phyloP scores from a whole-genome alignment of 2,797 vertebrate genomes.

The Jordanella pulchra region DNA sequence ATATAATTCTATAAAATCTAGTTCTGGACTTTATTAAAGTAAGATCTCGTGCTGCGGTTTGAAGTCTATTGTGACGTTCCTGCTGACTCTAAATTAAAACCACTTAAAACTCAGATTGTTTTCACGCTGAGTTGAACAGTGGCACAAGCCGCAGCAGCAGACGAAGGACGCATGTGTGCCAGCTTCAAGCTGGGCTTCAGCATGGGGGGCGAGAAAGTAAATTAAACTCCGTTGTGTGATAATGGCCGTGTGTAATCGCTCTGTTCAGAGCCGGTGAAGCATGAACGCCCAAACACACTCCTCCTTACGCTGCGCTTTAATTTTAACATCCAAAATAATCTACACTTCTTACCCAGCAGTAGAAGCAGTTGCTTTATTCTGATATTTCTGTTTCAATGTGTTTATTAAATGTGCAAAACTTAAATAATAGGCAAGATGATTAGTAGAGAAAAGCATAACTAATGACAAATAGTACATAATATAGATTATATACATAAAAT shows the following conservation, averaged over 20 bases:
- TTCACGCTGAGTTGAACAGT: slow-evolving; percentile 43
- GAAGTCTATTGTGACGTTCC: no score
- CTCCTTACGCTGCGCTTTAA: slow-evolving; percentile 25
- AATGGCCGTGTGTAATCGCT: slow-evolving; percentile 77
- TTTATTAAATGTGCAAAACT: not conserved
- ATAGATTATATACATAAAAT: slow-evolving; percentile 35
- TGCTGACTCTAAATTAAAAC: slow-evolving; percentile 2
- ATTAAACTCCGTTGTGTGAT: slow-evolving; percentile 77
- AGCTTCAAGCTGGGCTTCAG: slow-evolving; percentile 62
- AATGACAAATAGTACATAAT: not conserved
- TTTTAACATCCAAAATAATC: slow-evolving; percentile 20
- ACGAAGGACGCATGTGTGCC: slow-evolving; percentile 66
- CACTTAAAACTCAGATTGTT: no score
- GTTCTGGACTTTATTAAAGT: not conserved
- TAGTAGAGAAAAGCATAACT: not conserved
- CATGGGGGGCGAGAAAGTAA: slow-evolving; percentile 54
- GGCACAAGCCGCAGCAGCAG: slow-evolving; percentile 67
- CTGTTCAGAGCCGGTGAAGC: slow-evolving; percentile 72
- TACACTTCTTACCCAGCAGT: not conserved
- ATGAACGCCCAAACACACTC: slow-evolving; percentile 66
- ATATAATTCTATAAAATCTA: not conserved
- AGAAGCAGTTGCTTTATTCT: not conserved
- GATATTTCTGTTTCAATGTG: not conserved
- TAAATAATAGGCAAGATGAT: not conserved
- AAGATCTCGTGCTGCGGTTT: not conserved